Base-by-base conservation (phyloP, 2,888 invertebrate genomes). In the Sialis lutaria region DNA sequence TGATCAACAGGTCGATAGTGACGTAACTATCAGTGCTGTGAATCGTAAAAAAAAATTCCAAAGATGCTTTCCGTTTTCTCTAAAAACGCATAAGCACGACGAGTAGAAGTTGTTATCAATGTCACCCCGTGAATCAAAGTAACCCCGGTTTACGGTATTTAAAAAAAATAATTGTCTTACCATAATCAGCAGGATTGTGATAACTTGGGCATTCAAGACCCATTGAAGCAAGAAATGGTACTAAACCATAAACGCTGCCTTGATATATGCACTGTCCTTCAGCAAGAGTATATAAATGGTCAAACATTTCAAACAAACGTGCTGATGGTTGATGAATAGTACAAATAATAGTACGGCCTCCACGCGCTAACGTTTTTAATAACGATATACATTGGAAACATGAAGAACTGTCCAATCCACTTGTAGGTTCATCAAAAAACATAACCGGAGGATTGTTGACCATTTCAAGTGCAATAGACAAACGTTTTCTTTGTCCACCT, bases 261-360 rank as follows among this genome's bases (percentile, higher is more conserved):
- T 87, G 81, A 62, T 93, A 96, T 58, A 95, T 83, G 64, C 91
- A 92, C 64, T 90, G 89, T 7, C 95, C 95, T 56, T 90, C 90
- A 7, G 91, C 85, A 58, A 96, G 64, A 61, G 91, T 81, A 64
- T 91, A 93, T 52, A 96, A 68, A 69, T 88, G 79, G 64, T 95
- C 93, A 61, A 96, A 95, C 79, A 90, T 92, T 68, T 95, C 93
- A 60, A 95, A 95, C 42, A 95, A 70, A 56, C 93, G 78, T 34
- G 95, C 93, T 54, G 91, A 91, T 8, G 95, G 95, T 64, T 96
- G 95, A 67, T 95, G 95, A 56, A 95, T 95, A 39, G 93, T 93
- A 62, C 93, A 95, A 53, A 95, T 89, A 51, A 95, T 87, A 32
- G 93, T 93, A 53, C 93, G 75, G 1, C 85, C 82, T 44, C 88